A percentile compares a stretch with the other conserved stretches of the same genome.
These are phyloP conservation scores for Pithys albifrons DNA, from an alignment of 2,113 vertebrate species.

Conservation along the genomic window DNA sequence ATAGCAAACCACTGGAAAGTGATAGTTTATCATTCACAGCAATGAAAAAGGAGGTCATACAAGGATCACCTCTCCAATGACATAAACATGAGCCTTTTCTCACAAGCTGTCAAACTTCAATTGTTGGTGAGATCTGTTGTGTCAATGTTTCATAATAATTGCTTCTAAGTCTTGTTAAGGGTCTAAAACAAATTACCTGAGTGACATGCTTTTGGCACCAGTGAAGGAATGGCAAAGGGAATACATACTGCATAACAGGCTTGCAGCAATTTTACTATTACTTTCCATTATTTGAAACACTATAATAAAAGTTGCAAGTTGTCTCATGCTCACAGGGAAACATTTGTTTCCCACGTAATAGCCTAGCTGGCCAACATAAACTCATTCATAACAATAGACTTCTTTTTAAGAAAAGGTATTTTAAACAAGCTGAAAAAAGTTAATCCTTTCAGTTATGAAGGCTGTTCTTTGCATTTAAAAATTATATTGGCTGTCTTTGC, in stretches of 20 bases:
- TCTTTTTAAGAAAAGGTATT: background rate
- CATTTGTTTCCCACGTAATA: background rate
- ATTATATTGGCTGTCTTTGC: background rate
- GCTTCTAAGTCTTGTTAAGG: constrained; percentile 67
- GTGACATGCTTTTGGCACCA: constrained; percentile 62
- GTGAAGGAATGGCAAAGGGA: background rate
- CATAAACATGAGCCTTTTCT: constrained; percentile 68
- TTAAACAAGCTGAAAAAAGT: background rate
- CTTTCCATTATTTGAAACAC: constrained; percentile 39
- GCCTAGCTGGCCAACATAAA: background rate
- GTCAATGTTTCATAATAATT: constrained; percentile 71
- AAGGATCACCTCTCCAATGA: constrained; percentile 64
- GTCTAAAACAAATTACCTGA: constrained; percentile 66
- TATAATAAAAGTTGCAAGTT: constrained; percentile 8
- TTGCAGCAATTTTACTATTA: constrained; percentile 32
- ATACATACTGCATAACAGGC: constrained; percentile 35
- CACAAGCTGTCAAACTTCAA: constrained; percentile 66
- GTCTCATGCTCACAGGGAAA: background rate
- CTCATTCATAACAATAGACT: background rate
- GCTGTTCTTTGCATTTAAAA: background rate
- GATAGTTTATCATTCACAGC: constrained; percentile 58
- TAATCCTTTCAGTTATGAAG: constrained; percentile 18
- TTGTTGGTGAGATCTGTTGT: constrained; percentile 69
- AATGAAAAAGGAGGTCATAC: constrained; percentile 58
- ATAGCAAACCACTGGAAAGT: background rate